A percentile compares a stretch with the other conserved stretches of the same genome.
These are phyloP conservation scores for Drosophila neocordata DNA, from an alignment of 1,140 invertebrate species.

Conservation along the genomic window DNA sequence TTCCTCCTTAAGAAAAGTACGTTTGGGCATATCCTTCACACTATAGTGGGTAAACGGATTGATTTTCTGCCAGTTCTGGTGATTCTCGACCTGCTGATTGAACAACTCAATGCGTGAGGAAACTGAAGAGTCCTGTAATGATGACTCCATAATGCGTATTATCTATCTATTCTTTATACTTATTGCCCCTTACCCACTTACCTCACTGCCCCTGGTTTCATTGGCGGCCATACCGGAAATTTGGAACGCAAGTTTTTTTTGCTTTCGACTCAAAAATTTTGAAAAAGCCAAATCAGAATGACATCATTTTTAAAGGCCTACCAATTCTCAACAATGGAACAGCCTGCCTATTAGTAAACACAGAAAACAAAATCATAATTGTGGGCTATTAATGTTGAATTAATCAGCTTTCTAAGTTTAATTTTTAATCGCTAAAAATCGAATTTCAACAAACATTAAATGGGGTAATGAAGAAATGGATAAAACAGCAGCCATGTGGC, in stretches of 20 bases:
- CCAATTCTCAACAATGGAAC: slow-evolving; percentile 2
- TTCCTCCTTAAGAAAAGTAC: slow-evolving; percentile 27
- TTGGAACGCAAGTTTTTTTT: neutral
- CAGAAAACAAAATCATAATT: neutral
- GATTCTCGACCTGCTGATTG: slow-evolving; percentile 55
- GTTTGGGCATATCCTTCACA: slow-evolving; percentile 57
- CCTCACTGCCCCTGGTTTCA: neutral
- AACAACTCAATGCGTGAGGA: slow-evolving; percentile 56
- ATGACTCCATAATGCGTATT: neutral
- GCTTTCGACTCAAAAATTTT: neutral
- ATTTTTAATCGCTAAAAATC: slow-evolving; percentile 36
- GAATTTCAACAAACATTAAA: neutral
- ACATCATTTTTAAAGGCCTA: neutral
- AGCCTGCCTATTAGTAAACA: slow-evolving; percentile 10
- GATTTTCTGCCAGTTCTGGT: slow-evolving; percentile 57
- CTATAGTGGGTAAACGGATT: slow-evolving; percentile 62
- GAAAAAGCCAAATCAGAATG: neutral
- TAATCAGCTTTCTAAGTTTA: slow-evolving; percentile 12
- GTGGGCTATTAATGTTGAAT: neutral
- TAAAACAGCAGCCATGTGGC: slow-evolving; percentile 48
- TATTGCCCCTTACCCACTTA: neutral
- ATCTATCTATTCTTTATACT: neutral
- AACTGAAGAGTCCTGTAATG: slow-evolving; percentile 40
- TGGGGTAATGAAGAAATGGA: slow-evolving; percentile 1
- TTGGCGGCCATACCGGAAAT: slow-evolving; percentile 23